Conservation (phyloP, 2,888 invertebrate species). For the Leptothorax acervorum region DNA sequence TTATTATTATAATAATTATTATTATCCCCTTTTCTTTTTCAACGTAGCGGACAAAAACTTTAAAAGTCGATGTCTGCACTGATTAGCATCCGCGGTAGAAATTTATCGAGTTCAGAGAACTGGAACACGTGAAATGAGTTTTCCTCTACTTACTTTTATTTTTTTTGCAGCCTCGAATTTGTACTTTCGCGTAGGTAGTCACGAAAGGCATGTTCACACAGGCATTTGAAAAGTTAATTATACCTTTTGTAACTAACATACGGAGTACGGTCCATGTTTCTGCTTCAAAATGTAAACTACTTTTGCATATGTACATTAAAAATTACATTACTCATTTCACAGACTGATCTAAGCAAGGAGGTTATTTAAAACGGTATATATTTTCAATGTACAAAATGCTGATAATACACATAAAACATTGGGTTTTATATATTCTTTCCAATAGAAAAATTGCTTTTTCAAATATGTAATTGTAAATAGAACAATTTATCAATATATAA, state of each 20-base stretch:
- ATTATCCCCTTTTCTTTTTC: slow-evolving; percentile 29
- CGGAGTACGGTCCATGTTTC: slow-evolving; percentile 1
- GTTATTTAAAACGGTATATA: neutral
- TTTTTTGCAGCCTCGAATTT: slow-evolving; percentile 49
- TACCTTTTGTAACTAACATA: slow-evolving; percentile 51
- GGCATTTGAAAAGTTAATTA: slow-evolving; percentile 55
- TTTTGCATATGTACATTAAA: slow-evolving; percentile 37
- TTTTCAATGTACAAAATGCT: neutral
- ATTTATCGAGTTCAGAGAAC: slow-evolving; percentile 69
- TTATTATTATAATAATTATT: slow-evolving; percentile 56
- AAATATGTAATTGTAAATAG: neutral
- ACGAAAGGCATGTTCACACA: slow-evolving; percentile 60
- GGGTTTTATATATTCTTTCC: neutral
- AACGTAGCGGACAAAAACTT: slow-evolving; percentile 54
- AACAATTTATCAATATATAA: neutral
- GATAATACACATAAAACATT: neutral
- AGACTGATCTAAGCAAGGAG: neutral
- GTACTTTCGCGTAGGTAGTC: slow-evolving; percentile 31
- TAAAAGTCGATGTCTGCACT: slow-evolving; percentile 64
- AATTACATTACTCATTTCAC: slow-evolving; percentile 23
- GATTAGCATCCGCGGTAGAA: slow-evolving; percentile 66
- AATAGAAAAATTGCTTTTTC: neutral
- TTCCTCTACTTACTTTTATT: slow-evolving; percentile 48
- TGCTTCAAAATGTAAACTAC: slow-evolving; percentile 45
- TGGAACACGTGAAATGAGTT: slow-evolving; percentile 68